Evolutionary conservation across 2,113 vertebrate species (phyloP).

Genomic region (Ailurus styani): DNA sequence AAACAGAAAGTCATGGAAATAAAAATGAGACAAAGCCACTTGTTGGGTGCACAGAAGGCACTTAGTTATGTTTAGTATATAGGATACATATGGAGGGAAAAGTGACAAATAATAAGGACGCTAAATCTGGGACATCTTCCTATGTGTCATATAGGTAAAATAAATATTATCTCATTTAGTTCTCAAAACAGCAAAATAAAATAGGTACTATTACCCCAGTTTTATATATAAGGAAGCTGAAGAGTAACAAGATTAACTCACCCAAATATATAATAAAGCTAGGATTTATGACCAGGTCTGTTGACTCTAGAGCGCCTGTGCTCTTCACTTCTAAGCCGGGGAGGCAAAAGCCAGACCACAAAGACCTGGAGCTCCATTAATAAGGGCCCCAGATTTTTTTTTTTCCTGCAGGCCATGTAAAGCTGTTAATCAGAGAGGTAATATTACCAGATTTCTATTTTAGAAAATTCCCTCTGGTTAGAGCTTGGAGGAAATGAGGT

Average conservation of each 20-base stretch:
- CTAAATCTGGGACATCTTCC: neutral
- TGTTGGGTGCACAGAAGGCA: neutral
- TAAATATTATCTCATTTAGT: neutral
- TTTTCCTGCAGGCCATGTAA: neutral
- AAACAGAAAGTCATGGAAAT: neutral
- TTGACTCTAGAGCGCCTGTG: neutral
- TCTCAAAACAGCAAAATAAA: neutral
- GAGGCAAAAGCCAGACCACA: neutral
- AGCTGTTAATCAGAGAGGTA: neutral
- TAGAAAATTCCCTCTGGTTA: neutral
- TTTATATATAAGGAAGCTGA: neutral
- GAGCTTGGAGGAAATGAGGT: neutral
- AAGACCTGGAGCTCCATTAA: neutral
- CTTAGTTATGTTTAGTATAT: neutral
- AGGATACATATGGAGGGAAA: neutral
- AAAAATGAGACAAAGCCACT: neutral
- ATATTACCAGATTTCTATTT: neutral
- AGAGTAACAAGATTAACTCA: neutral
- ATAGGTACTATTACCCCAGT: neutral
- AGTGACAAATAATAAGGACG: neutral
- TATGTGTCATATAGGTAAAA: neutral
- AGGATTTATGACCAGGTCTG: neutral
- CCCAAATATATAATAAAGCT: neutral
- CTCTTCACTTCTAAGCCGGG: neutral
- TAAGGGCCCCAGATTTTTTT: neutral